Evolutionary conservation across 2,113 vertebrate genomes (phyloP).

Genomic region (Herpailurus yagouaroundi): DNA sequence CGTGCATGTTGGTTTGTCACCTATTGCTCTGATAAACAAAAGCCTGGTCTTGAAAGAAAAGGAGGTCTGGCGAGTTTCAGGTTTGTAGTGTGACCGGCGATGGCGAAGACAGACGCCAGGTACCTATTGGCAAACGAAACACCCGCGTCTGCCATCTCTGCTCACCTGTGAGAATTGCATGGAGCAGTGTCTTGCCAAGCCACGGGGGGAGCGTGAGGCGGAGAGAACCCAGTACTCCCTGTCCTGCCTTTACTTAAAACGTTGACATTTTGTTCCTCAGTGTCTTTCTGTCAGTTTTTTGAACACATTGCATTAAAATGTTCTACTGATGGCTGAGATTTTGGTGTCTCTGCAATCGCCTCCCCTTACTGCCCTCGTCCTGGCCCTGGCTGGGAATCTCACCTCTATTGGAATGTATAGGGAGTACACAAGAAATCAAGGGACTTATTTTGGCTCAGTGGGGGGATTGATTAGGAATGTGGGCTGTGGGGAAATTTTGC

Average conservation of each 20-base stretch:
- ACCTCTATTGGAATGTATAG: background rate
- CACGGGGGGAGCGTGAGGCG: background rate
- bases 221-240: background rate
- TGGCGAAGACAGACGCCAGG: background rate
- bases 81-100: background rate
- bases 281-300: background rate
- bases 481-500: background rate
- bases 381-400: background rate
- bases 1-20: background rate
- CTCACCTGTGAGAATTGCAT: background rate
- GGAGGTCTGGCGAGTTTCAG: background rate
- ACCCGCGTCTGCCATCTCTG: background rate
- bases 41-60: background rate
- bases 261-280: background rate
- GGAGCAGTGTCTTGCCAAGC: background rate
- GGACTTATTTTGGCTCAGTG: background rate
- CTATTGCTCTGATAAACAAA: background rate
- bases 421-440: background rate
- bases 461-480: background rate
- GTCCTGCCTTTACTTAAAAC: background rate
- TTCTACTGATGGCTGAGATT: background rate
- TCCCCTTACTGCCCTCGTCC: background rate
- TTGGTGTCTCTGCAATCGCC: background rate
- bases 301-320: background rate
- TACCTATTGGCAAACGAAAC: background rate